phyloP scores from a whole-genome alignment of 2,797 vertebrate species.

The Sarcophilus harrisii region DNA sequence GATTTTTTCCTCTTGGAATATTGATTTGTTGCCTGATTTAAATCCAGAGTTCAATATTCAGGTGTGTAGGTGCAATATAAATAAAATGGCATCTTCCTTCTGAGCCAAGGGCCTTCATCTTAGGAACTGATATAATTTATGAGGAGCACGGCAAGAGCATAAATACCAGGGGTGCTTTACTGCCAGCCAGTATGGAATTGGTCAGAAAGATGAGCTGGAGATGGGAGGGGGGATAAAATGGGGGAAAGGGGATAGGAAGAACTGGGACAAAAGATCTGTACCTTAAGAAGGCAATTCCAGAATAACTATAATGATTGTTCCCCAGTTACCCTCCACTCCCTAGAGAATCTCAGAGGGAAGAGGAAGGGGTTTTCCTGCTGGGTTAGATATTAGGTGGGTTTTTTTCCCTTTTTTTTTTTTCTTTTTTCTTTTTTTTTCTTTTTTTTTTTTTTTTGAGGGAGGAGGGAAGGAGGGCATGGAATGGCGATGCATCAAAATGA shows the following conservation, averaged over 20 bases:
- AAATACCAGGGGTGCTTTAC: constrained; percentile 84
- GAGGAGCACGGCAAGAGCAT: constrained; percentile 80
- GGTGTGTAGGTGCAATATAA: constrained; percentile 81
- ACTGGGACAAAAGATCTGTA: neutral
- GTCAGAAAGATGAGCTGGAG: constrained; percentile 70
- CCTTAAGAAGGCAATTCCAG: neutral
- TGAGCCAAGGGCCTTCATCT: constrained; percentile 82
- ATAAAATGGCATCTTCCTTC: constrained; percentile 81
- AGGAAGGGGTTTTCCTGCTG: constrained; percentile 19
- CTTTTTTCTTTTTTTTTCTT: no score
- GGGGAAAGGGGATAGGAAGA: neutral
- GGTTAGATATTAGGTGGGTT: neutral
- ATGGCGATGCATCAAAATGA: constrained; percentile 35
- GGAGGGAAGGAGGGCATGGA: constrained; percentile 6
- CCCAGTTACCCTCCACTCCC: neutral
- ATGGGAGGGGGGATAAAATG: neutral
- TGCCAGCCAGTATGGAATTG: constrained; percentile 80
- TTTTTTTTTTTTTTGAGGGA: neutral
- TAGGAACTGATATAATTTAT: constrained; percentile 83
- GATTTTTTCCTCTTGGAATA: neutral
- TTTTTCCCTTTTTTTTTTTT: neutral
- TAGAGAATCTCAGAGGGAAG: neutral
- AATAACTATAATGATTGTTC: neutral
- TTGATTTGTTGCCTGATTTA: constrained; percentile 79
- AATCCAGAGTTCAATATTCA: constrained; percentile 72